Percentiles rank a stretch among this genome's conserved stretches.
phyloP scores from a whole-genome alignment of 2,888 invertebrate species.

The Lingula anatina region DNA sequence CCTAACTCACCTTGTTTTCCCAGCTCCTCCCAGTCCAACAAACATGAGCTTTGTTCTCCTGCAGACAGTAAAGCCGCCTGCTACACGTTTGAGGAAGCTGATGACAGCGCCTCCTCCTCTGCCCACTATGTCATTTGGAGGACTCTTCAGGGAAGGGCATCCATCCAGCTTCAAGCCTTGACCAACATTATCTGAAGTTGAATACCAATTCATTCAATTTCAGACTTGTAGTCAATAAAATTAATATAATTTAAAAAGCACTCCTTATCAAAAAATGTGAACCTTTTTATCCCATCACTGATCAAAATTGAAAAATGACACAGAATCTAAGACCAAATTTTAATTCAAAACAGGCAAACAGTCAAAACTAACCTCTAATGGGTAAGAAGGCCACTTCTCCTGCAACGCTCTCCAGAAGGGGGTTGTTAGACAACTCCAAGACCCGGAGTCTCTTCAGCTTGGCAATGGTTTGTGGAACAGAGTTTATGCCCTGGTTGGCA shows the following conservation, averaged over 20 bases:
- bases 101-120: slow-evolving; percentile 40
- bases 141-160: slow-evolving; percentile 40
- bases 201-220: not conserved
- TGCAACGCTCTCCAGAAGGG: slow-evolving; percentile 27
- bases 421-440: slow-evolving; percentile 27
- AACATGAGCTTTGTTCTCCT: slow-evolving; percentile 51
- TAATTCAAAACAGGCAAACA: not conserved
- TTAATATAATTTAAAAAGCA: no score
- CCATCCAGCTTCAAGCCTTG: slow-evolving; percentile 27
- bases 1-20: slow-evolving; percentile 44
- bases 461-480: slow-evolving; percentile 31
- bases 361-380: slow-evolving; percentile 15
- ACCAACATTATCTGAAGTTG: slow-evolving; percentile 5
- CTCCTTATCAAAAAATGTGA: not conserved
- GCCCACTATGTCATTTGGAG: slow-evolving; percentile 42
- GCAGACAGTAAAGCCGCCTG: slow-evolving; percentile 43
- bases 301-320: no score
- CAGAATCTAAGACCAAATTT: no score
- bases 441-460: slow-evolving; percentile 25
- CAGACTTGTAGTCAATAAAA: not conserved
- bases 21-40: slow-evolving; percentile 51
- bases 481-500: slow-evolving; percentile 31
- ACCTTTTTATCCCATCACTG: not conserved
- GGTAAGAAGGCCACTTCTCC: slow-evolving; percentile 28
- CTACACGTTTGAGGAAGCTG: slow-evolving; percentile 44